A percentile compares a stretch with the other conserved stretches of the same genome.
Conservation (phyloP, 2,797 vertebrate species). For the Sebastes miniatus region DNA sequence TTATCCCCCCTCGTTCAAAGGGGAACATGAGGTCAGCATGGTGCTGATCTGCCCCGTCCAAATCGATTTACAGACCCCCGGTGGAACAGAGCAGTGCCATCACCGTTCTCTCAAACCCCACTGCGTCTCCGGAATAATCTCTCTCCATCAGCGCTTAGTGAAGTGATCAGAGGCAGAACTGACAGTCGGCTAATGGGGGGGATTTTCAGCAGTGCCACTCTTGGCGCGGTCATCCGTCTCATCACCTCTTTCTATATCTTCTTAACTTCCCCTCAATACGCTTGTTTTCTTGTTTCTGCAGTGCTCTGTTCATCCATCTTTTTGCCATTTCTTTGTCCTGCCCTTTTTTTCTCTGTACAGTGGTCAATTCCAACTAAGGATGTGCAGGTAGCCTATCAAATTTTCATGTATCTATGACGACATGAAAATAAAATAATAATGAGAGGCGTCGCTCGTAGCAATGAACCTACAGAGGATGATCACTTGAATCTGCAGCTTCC, state of each 20-base stretch:
- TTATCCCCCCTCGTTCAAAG: slow-evolving; percentile 11
- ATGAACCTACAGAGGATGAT: neutral
- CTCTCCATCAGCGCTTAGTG: slow-evolving; percentile 58
- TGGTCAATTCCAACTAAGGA: neutral
- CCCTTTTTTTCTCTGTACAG: neutral
- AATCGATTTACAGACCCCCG: slow-evolving; percentile 51
- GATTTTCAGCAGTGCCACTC: slow-evolving; percentile 45
- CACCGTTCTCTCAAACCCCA: slow-evolving; percentile 7
- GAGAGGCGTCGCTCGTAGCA: too few relatives aligned
- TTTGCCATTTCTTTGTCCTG: neutral
- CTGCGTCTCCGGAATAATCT: slow-evolving; percentile 59
- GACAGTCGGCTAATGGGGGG: slow-evolving; percentile 67
- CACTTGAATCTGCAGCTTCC: too few relatives aligned
- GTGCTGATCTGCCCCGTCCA: slow-evolving; percentile 64
- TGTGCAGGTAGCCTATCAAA: neutral
- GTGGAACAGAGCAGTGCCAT: slow-evolving; percentile 57
- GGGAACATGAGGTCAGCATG: slow-evolving; percentile 47
- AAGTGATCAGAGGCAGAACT: slow-evolving; percentile 74
- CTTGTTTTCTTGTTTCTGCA: slow-evolving; percentile 3
- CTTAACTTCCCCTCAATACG: slow-evolving; percentile 10
- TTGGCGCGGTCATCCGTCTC: slow-evolving; percentile 30
- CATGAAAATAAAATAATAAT: neutral
- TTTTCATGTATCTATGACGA: neutral
- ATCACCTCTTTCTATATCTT: slow-evolving; percentile 15
- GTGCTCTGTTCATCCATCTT: neutral